These are phyloP conservation scores for Drosophila lacertosa DNA, from an alignment of 1,140 invertebrate species.

Conservation along the genomic window DNA sequence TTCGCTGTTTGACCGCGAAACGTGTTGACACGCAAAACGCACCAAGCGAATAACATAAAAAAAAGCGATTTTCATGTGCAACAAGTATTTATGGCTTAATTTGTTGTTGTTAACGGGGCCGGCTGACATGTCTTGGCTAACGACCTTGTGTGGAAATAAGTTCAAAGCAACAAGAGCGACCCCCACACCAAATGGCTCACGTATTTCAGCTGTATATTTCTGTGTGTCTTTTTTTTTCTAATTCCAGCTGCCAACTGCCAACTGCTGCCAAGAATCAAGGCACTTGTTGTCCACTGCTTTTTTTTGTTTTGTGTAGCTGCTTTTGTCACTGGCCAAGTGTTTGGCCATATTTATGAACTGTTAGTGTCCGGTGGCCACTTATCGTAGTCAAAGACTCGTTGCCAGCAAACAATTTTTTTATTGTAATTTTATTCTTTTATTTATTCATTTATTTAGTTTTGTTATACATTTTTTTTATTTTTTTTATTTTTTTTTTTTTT, in stretches of 20 bases:
- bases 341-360: constrained; percentile 74
- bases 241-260: constrained; percentile 50
- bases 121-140: constrained; percentile 44
- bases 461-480: no score
- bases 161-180: constrained; percentile 79
- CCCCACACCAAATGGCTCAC: constrained; percentile 64
- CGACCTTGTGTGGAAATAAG: constrained; percentile 79
- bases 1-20: constrained; percentile 55
- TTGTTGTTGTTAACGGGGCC: constrained; percentile 56
- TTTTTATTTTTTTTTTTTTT: not conserved
- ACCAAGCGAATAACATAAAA: constrained; percentile 34
- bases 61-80: constrained; percentile 72
- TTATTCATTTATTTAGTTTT: not conserved
- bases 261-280: constrained; percentile 44
- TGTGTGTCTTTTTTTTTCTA: constrained; percentile 40
- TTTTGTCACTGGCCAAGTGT: constrained; percentile 52
- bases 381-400: constrained; percentile 35
- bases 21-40: constrained; percentile 70
- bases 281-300: constrained; percentile 35
- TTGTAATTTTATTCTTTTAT: not conserved
- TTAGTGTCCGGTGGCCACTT: constrained; percentile 62
- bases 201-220: constrained; percentile 62
- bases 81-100: constrained; percentile 77
- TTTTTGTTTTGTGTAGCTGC: constrained; percentile 4
- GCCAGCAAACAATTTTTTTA: constrained; percentile 19